Base-by-base conservation (phyloP, 2,888 invertebrate genomes). In the Euclidia mi region DNA sequence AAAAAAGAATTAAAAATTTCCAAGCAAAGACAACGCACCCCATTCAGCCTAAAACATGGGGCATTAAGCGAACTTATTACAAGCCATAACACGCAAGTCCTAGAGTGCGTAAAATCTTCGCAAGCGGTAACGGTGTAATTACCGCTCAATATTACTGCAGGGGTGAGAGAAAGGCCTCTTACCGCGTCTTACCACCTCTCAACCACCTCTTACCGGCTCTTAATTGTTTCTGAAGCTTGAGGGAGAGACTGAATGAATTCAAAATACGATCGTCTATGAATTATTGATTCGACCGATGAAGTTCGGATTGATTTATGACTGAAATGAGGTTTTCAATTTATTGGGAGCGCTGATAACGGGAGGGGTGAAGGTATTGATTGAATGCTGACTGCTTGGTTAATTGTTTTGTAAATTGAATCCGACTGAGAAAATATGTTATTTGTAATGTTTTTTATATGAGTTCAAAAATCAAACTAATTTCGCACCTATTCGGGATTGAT, bases 21-120 rank as follows among this genome's bases (percentile, higher is more conserved):
- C 15, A 46, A 18, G 43, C 56, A 49, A 45, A 34, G 56, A 47
- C 51, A 51, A 41, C 46, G 60, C 57, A 45, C 56, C 38, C 61
- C 61, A 60, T 55, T 55, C 61, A 64, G 56, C 46, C 43, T 53
- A 43, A 43, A 75, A 76, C 68, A 66, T 64, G 52, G 65, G 62
- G 47, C 71, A 75, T 82, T 81, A 80, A 79, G 64, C 52, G 63
- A 79, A 81, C 76, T 82, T 82, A 86, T 88, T 85, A 86, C 85
- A 79, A 67, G 76, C 78, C 55, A 65, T 81, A 76, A 79, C 77
- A 76, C 78, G 71, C 65, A 81, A 83, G 82, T 81, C 72, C 74
- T 75, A 67, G 69, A 89, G 89, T 87, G 85, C 89, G 92, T 91
- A 88, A 94, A 93, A 92, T 92, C 93, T 90, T 89, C 88, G 78